Percentiles rank a stretch among this genome's conserved stretches.
Evolutionary conservation across 2,888 invertebrate species (phyloP).

Genomic region (Crematogaster levior): DNA sequence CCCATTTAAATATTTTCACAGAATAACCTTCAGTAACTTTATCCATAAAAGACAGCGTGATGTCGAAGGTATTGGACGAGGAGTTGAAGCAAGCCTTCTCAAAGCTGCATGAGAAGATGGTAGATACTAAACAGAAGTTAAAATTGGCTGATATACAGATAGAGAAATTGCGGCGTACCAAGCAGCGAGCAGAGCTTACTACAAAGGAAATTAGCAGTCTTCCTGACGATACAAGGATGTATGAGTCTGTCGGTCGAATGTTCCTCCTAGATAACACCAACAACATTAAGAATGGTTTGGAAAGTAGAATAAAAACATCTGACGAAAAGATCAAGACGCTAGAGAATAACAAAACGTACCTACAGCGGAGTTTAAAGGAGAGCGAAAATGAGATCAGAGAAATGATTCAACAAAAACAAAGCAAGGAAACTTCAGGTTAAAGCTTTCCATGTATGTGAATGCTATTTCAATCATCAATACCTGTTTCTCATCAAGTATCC

Average conservation of each 20-base stretch:
- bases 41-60: constrained; percentile 38
- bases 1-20: neutral
- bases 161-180: constrained; percentile 89
- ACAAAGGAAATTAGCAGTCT: constrained; percentile 88
- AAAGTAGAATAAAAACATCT: constrained; percentile 87
- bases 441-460: constrained; percentile 5
- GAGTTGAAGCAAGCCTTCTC: constrained; percentile 91
- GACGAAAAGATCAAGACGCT: constrained; percentile 90
- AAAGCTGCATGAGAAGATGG: constrained; percentile 93
- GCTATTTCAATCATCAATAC: neutral
- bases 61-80: constrained; percentile 87
- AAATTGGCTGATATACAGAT: constrained; percentile 93
- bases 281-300: constrained; percentile 89
- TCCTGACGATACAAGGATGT: constrained; percentile 90
- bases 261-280: constrained; percentile 91
- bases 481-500: neutral
- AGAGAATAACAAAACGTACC: constrained; percentile 92
- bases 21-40: neutral
- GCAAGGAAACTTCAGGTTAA: constrained; percentile 76
- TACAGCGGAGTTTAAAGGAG: constrained; percentile 93
- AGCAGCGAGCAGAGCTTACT: constrained; percentile 91
- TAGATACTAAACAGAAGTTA: constrained; percentile 93
- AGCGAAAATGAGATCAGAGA: constrained; percentile 94
- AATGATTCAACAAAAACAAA: constrained; percentile 90
- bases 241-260: constrained; percentile 94